Evolutionary conservation across 64 coral and sea anemone species (phyloP).

Genomic region (Orbicella faveolata): DNA sequence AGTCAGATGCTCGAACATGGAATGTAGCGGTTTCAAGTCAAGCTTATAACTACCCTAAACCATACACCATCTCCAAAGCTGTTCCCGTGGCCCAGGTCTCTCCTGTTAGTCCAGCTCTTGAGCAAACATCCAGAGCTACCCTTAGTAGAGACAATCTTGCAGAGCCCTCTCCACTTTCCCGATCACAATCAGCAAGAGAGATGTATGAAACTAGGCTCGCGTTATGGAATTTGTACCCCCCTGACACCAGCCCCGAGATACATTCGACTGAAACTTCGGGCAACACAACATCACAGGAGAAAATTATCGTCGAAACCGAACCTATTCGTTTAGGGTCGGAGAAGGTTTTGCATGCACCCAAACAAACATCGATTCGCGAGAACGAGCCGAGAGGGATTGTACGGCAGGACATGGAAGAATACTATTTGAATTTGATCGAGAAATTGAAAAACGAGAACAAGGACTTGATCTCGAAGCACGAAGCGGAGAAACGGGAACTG

Average conservation of each 20-base stretch:
- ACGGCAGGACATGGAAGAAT: conserved; percentile 23
- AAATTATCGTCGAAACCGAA: background rate
- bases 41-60: conserved; percentile 46
- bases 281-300: conserved; percentile 9
- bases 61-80: conserved; percentile 55
- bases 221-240: conserved; percentile 80
- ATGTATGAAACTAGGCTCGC: conserved; percentile 98
- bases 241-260: background rate
- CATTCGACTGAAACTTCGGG: conserved; percentile 16
- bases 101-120: conserved; percentile 59
- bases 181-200: conserved; percentile 79
- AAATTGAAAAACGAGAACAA: conserved; percentile 72
- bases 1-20: background rate
- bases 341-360: conserved; percentile 6
- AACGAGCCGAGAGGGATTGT: conserved; percentile 21
- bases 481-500: conserved; percentile 77
- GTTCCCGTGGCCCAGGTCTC: conserved; percentile 81
- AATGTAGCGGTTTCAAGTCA: conserved; percentile 21
- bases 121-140: background rate
- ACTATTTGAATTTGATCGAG: conserved; percentile 72
- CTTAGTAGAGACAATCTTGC: conserved; percentile 46
- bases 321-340: background rate
- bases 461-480: conserved; percentile 75
- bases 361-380: conserved; percentile 6
- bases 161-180: conserved; percentile 45